Base-by-base conservation (phyloP, 1,140 invertebrate species). In the Aplysia californica region DNA sequence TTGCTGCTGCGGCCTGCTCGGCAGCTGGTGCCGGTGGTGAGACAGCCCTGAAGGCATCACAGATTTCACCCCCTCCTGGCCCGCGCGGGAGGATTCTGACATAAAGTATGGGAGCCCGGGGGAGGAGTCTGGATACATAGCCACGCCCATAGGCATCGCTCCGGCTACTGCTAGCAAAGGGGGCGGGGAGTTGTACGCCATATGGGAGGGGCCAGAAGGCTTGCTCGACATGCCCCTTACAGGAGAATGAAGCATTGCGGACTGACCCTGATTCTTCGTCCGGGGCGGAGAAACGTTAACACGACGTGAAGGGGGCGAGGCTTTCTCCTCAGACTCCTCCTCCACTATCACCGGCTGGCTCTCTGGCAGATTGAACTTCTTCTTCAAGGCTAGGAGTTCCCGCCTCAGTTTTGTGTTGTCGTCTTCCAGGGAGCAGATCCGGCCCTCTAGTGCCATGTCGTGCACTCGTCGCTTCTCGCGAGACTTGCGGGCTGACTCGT, bases 381-480 rank as follows among this genome's bases (percentile, higher is more conserved):
- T 96, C 78, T 96, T 95, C 64, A 99, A 95, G 3, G 96, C 95
- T 75, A 95, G 94, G 18, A 99, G 90, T 84, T 99, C 97, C 0
- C 96, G 95, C 89, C 96, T 95, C 0, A 99, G 91, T 20, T 97
- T 93, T 85, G 96, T 94, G 86, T 98, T 99, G 87, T 98, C 97
- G 88, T 97, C 96, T 80, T 95, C 97, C 4, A 99, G 90, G 87
- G 98, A 96, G 67, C 97, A 93, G 21, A 99, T 97, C 39, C 96
- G 91, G 81, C 96, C 95, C 87, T 98, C 97, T 15, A 98, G 91
- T 0, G 98, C 96, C 95, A 99, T 97, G 88, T 99, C 97, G 87
- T 98, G 98, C 90, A 97, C 95, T 18, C 97, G 93, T 23, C 97
- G 92, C 90, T 99, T 99, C 89, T 99, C 97, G 0, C 97, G 92